Evolutionary conservation across 2,113 vertebrate species (phyloP), one percentile per base, ranked within the genome.

Genomic region (Leptosomus discolor): DNA sequence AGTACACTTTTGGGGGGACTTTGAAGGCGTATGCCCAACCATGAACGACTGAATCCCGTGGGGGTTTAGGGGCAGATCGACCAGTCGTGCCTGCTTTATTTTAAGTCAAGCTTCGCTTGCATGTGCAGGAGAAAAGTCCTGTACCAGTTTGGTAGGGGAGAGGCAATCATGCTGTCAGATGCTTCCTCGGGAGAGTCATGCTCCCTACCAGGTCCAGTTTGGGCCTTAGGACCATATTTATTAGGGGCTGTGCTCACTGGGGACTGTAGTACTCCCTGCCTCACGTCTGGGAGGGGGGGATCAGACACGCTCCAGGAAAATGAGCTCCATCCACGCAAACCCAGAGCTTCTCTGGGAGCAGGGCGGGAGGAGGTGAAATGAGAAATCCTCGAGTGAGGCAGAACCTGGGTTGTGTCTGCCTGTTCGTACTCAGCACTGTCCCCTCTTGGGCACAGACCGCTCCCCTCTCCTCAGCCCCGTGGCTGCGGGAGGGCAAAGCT

Each of bases 1-100:
- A 57, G 29, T 61, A 8, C 27, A 56, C 30, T 68, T 76, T 61
- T 3, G 23, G 27, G 54, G 70, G 30, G 51, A 10, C n/a, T 67
- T 32, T 3, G 80, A 74, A 75, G 73, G 77, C 39, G 2, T 16
- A 2, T 76, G 5, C 21, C 61, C 45, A 54, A 0, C 69, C 8
- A 1, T 5, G 30, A 75, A 32, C 1, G 2, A 30, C 10, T n/a
- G 63, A 63, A 54, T 45, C 67, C 86, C 23, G 1, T 29, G 0
- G 6, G 61, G 65, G 34, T 48, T 74, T 50, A 14, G 57, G 48
- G 74, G 53, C 65, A 73, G 63, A 73, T 41, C 0, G 0, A 27
- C 88, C 88, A 69, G 45, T 41, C 0, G 32, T 94, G 90, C 91
- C 95, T 96, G 77, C 45, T 67, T 51, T 67, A 27, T 29, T 86